Percentiles rank a stretch among this genome's conserved stretches.
Evolutionary conservation across 1,140 invertebrate genomes (phyloP).

Genomic region (Mercenaria mercenaria): DNA sequence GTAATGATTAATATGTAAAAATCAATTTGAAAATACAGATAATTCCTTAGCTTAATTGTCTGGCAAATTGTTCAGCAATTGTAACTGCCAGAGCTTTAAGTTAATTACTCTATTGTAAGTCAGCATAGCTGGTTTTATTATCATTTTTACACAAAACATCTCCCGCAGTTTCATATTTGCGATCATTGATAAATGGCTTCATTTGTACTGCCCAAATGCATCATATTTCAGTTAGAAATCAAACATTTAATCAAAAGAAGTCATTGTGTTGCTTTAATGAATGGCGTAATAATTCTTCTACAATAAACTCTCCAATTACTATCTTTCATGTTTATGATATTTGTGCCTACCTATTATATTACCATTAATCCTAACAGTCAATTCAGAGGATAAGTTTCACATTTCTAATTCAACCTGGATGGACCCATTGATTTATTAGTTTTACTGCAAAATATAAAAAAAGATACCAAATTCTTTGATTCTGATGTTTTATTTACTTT

Average conservation of each 20-base stretch:
- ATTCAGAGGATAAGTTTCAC: too few species aligned
- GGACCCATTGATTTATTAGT: too few species aligned
- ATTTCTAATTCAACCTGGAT: too few species aligned
- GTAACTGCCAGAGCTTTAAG: background rate
- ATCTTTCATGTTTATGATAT: background rate
- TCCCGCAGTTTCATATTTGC: background rate
- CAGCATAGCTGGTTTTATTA: background rate
- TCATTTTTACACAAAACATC: background rate
- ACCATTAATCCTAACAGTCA: too few species aligned
- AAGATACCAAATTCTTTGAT: too few species aligned
- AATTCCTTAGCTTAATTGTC: background rate
- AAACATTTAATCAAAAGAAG: background rate
- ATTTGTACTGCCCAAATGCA: background rate
- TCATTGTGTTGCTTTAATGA: background rate
- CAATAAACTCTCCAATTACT: too few species aligned
- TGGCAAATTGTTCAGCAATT: background rate
- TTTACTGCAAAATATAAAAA: too few species aligned
- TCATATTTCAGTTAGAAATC: conserved; percentile 14
- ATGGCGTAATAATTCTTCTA: background rate
- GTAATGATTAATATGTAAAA: background rate
- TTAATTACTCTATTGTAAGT: background rate
- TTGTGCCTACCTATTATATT: too few species aligned
- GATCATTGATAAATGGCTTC: background rate
- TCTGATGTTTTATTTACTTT: too few species aligned
- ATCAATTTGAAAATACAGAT: background rate